A percentile compares a stretch with the other conserved stretches of the same genome.
Evolutionary conservation across 2,888 invertebrate genomes (phyloP).

Genomic region (Drosophila aldrichi): DNA sequence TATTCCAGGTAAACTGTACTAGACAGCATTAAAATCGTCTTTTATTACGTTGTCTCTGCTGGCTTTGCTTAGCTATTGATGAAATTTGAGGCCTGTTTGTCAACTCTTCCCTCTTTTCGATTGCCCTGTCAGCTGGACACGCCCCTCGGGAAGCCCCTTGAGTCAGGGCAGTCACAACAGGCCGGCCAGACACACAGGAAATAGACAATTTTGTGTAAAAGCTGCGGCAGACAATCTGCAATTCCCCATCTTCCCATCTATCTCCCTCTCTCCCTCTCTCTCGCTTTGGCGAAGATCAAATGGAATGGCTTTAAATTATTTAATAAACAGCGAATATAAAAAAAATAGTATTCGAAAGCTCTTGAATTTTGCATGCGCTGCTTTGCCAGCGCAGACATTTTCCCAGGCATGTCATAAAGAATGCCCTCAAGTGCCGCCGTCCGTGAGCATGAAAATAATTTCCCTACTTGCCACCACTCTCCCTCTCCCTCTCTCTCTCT

Average conservation of each 20-base stretch:
- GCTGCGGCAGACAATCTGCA: conserved; percentile 39
- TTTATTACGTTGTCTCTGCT: neutral
- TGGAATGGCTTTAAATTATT: conserved; percentile 64
- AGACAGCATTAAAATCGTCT: neutral
- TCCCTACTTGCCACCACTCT: conserved; percentile 18
- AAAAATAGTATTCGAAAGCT: conserved; percentile 30
- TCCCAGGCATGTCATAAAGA: conserved; percentile 73
- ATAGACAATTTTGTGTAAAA: conserved; percentile 70
- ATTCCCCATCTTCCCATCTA: neutral
- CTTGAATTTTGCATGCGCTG: conserved; percentile 37
- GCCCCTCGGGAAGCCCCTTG: conserved; percentile 12
- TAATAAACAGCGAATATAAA: conserved; percentile 49
- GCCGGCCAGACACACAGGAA: conserved; percentile 68
- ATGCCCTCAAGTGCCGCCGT: conserved; percentile 75
- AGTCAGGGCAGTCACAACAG: conserved; percentile 26
- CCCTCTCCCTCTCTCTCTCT: neutral
- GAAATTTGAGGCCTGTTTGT: conserved; percentile 49
- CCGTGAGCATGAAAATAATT: conserved; percentile 76
- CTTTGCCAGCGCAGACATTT: conserved; percentile 52
- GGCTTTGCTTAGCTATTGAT: conserved; percentile 16
- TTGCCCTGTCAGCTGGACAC: conserved; percentile 22
- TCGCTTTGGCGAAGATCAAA: conserved; percentile 21
- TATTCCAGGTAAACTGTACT: conserved; percentile 3
- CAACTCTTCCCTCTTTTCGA: conserved; percentile 37
- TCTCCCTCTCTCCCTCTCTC: neutral